phyloP scores from a whole-genome alignment of 1,140 invertebrate species.

The Leptinotarsa lineolata region DNA sequence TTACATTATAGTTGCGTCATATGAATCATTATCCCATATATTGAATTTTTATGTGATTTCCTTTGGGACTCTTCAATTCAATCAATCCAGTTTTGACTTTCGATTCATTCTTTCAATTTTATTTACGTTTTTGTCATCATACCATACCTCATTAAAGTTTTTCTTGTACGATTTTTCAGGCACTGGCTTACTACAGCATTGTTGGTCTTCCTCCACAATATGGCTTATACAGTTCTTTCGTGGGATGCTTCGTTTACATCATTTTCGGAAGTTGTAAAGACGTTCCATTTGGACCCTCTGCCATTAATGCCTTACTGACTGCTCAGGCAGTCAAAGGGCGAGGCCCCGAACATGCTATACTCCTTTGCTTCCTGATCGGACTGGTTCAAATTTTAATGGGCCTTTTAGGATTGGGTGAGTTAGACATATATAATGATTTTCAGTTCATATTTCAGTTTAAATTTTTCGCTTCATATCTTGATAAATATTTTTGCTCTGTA shows the following conservation, averaged over 20 bases:
- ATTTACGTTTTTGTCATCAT: neutral
- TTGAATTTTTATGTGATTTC: too few relatives aligned
- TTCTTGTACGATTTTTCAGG: conserved; percentile 61
- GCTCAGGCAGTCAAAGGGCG: conserved; percentile 71
- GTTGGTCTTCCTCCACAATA: conserved; percentile 81
- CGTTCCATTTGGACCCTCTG: conserved; percentile 85
- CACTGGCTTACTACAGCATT: conserved; percentile 81
- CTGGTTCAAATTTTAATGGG: conserved; percentile 84
- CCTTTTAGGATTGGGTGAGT: conserved; percentile 79
- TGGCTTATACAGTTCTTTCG: conserved; percentile 88
- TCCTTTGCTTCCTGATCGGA: conserved; percentile 80
- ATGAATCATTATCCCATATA: too few relatives aligned
- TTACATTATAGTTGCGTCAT: too few relatives aligned
- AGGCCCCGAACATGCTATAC: conserved; percentile 75
- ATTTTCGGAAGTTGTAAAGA: conserved; percentile 89
- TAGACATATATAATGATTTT: neutral
- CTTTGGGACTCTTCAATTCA: too few relatives aligned
- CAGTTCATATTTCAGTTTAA: neutral
- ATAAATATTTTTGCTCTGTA: neutral
- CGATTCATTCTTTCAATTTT: too few relatives aligned
- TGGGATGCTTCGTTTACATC: conserved; percentile 90
- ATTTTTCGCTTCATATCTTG: neutral
- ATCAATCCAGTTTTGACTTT: too few relatives aligned
- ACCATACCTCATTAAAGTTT: neutral
- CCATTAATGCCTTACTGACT: conserved; percentile 81